Base-by-base conservation (phyloP, 2,888 invertebrate species). In the Toxonevra muliebris region DNA sequence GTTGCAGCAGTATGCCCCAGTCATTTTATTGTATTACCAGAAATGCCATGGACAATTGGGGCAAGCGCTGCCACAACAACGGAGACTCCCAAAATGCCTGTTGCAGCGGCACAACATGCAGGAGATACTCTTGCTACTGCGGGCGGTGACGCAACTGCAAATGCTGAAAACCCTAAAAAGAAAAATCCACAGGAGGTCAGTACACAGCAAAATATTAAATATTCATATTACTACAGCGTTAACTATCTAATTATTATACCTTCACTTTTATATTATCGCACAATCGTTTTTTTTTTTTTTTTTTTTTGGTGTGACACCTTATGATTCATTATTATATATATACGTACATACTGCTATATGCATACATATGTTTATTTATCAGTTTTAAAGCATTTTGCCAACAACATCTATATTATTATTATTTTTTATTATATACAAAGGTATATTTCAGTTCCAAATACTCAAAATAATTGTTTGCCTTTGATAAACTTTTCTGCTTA, bases 1-100 rank as follows among this genome's bases (percentile, higher is more conserved):
- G 42, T 60, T 42, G 43, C 11, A 42, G 71, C 69, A 4, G 65
- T 57, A 42, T 76, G 76, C 53, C 71, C 75, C 19, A 69, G 57
- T 57, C 74, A 76, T 64, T 68, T 72, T n/a, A 72, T 72, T 17
- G 67, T 74, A 10, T 67, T 76, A 17, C 62, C 68, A 1, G 68
- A 69, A 61, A 42, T 42, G 30, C 58, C 50, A 42, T 61, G 61
- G 65, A 61, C 54, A 54, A 48, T 48, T 13, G 48, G 4, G 48
- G 48, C 15, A 50, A 59, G 10, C 40, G 63, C 61, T 19, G 40
- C 45, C 17, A 45, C 40, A 42, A 69, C 50, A 48, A 48, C 63
- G 0, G 61, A 65, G 13, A n/a, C 61, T 3, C n/a, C 30, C 4
- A 9, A 43, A 4, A 45, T 43, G 12, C 43, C 52, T 9, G 69